Evolutionary conservation across 2,797 vertebrate species (phyloP).

Genomic region (Poeciliopsis gracilis): DNA sequence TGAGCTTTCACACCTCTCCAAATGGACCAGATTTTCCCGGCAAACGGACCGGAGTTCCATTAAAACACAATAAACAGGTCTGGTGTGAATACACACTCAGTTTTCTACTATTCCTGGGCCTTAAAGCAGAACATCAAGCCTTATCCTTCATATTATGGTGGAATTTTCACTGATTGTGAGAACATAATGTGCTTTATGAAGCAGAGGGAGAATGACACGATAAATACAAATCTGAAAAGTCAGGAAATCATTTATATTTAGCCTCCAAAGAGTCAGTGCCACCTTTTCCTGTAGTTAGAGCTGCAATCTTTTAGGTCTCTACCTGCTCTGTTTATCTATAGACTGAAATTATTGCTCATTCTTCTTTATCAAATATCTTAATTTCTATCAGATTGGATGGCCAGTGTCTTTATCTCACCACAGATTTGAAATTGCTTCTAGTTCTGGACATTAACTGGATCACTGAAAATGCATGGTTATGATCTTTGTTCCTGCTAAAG

Average conservation of each 20-base stretch:
- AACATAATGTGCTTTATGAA: not conserved
- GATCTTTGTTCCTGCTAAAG: not conserved
- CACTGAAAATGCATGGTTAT: too few relatives aligned
- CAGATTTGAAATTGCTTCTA: not conserved
- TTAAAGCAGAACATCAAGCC: not conserved
- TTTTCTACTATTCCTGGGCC: not conserved
- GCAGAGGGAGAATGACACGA: not conserved
- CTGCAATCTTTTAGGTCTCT: not conserved
- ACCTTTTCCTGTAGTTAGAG: not conserved
- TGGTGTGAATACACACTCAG: too few relatives aligned
- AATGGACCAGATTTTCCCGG: too few relatives aligned
- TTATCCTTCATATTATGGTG: not conserved
- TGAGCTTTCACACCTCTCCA: too few relatives aligned
- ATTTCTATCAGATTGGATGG: not conserved
- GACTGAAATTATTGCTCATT: not conserved
- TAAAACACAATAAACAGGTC: too few relatives aligned
- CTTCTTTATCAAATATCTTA: not conserved
- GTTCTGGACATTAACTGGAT: not conserved
- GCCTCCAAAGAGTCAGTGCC: not conserved
- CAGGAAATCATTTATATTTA: not conserved
- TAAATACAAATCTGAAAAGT: not conserved
- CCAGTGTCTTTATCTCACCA: not conserved
- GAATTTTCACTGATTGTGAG: not conserved
- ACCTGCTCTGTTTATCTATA: not conserved
- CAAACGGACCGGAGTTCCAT: too few relatives aligned